Evolutionary conservation across 2,113 vertebrate species (phyloP).

Genomic region (Brachyhypopomus occidentalis): DNA sequence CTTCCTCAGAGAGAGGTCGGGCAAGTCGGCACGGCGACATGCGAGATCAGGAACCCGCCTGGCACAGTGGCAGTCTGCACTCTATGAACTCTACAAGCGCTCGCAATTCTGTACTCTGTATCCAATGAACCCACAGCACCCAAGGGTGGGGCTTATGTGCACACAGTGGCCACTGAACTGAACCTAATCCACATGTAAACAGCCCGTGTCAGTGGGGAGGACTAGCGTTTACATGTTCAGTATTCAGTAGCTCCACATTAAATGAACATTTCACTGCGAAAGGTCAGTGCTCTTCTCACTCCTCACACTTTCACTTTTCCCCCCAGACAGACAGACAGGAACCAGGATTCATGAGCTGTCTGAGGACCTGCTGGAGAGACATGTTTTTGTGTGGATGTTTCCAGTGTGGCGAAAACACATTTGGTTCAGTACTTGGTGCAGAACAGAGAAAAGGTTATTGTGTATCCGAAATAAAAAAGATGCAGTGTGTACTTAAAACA

Average conservation of each 20-base stretch:
- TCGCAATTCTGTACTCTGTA: conserved; percentile 54
- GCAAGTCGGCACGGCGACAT: not conserved
- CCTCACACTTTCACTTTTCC: conserved; percentile 19
- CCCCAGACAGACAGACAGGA: conserved; percentile 39
- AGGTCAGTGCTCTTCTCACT: conserved; percentile 52
- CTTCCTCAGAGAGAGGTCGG: not conserved
- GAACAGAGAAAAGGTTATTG: conserved; percentile 28
- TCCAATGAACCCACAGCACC: conserved; percentile 47
- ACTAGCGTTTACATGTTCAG: conserved; percentile 53
- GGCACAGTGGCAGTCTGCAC: conserved; percentile 33
- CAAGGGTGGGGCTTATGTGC: conserved; percentile 38
- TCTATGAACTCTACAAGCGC: conserved; percentile 48
- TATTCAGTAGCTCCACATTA: conserved; percentile 48
- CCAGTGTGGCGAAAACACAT: conserved; percentile 12
- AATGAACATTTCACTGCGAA: conserved; percentile 62
- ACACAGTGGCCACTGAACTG: conserved; percentile 54
- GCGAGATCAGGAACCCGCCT: not conserved
- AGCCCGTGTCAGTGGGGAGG: conserved; percentile 50
- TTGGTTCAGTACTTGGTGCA: conserved; percentile 29
- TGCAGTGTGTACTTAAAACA: not conserved
- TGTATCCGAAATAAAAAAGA: conserved; percentile 30
- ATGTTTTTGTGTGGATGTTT: conserved; percentile 7
- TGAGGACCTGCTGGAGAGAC: conserved; percentile 5
- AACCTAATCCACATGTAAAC: conserved; percentile 58
- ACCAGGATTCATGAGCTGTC: conserved; percentile 30